Conservation (phyloP, 1,140 invertebrate species). For the Lasioglossum baleicum region DNA sequence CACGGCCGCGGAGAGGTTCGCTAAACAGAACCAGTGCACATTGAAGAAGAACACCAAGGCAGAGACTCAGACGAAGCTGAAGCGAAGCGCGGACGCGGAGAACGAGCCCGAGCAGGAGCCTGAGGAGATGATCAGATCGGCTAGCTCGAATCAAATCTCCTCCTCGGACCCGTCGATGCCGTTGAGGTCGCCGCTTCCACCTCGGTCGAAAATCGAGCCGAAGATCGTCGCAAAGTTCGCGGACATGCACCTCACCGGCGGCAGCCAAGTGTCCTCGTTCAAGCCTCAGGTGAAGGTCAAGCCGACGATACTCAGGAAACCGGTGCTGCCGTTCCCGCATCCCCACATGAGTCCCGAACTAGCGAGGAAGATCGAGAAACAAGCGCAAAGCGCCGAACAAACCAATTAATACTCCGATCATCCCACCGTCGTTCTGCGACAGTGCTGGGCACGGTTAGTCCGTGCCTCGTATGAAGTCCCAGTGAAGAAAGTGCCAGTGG, state of each 20-base stretch:
- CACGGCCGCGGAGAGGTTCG: constrained; percentile 87
- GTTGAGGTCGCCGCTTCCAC: constrained; percentile 79
- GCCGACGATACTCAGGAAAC: constrained; percentile 87
- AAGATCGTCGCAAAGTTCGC: constrained; percentile 82
- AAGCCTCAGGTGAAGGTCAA: constrained; percentile 88
- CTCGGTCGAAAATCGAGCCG: constrained; percentile 78
- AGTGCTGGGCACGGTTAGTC: too few species aligned
- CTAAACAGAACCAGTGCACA: constrained; percentile 90
- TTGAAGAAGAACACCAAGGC: constrained; percentile 87
- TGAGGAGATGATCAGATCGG: constrained; percentile 72
- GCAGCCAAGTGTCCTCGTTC: constrained; percentile 80
- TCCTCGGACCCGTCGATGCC: constrained; percentile 57
- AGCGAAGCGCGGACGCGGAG: constrained; percentile 60
- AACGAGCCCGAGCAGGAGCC: constrained; percentile 59
- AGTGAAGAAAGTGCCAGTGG: too few species aligned
- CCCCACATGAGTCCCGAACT: constrained; percentile 76
- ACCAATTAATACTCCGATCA: constrained; percentile 61
- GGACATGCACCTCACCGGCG: constrained; percentile 81
- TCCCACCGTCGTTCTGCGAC: too few species aligned
- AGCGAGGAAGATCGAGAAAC: constrained; percentile 77
- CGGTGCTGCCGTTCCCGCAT: constrained; percentile 80
- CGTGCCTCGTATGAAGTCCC: too few species aligned
- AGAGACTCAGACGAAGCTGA: constrained; percentile 54
- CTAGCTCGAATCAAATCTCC: constrained; percentile 73
- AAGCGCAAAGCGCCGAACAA: constrained; percentile 74